phyloP scores from a whole-genome alignment of 2,797 vertebrate genomes.

The Sarcoramphus papa region DNA sequence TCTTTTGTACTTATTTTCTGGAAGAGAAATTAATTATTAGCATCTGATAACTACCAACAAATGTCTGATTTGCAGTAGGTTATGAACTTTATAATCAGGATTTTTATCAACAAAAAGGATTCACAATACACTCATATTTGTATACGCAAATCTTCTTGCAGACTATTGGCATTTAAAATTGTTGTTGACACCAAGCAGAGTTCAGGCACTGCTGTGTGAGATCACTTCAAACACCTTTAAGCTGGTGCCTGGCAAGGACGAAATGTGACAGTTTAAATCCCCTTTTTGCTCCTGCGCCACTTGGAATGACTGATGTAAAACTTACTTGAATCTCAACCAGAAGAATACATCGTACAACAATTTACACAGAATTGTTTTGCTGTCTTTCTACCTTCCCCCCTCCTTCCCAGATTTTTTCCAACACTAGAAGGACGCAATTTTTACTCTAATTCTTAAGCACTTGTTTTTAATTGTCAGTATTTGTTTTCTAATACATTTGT shows the following conservation, averaged over 20 bases:
- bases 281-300: not conserved
- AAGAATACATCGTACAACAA: not conserved
- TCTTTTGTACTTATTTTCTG: constrained; percentile 45
- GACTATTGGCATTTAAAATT: constrained; percentile 5
- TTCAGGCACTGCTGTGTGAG: constrained; percentile 24
- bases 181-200: constrained; percentile 45
- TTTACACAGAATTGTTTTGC: not conserved
- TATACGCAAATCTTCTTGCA: constrained; percentile 24
- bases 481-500: not conserved
- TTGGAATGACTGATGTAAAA: constrained; percentile 10
- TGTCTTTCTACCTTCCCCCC: not conserved
- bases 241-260: constrained; percentile 14
- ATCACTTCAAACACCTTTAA: constrained; percentile 44
- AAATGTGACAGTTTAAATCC: constrained; percentile 24
- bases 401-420: not conserved
- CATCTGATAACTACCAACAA: constrained; percentile 32
- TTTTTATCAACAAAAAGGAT: constrained; percentile 30
- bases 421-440: not conserved
- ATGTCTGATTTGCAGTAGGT: constrained; percentile 7
- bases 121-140: constrained; percentile 12
- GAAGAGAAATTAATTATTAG: constrained; percentile 22
- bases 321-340: not conserved
- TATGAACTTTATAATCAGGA: constrained; percentile 21
- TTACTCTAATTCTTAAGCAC: not conserved
- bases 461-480: not conserved